Base-by-base conservation (phyloP, 2,888 invertebrate genomes). In the Caenorhabditis angaria region DNA sequence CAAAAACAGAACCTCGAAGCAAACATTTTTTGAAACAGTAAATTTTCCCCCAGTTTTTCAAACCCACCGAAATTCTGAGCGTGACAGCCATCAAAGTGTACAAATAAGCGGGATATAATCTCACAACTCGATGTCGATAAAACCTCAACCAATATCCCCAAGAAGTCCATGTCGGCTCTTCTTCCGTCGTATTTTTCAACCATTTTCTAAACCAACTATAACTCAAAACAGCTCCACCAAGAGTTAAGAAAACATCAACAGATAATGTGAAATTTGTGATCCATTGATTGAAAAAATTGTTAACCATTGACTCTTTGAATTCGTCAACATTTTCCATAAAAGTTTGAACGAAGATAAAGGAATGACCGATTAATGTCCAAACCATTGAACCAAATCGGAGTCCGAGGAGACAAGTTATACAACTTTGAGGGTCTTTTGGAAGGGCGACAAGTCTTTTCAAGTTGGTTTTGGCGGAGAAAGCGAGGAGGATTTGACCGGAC, bases 231-330 rank as follows among this genome's bases (percentile, higher is more conserved):
- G 82, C 78, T 14, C 86, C 87, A 56, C 82, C 82, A 12, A 86
- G 75, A 22, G 82, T 81, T 32, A 87, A 67, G 76, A 87, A 87
- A 6, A 82, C 83, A 64, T 87, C 87, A 29, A 80, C 81, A 29
- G 76, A 79, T n/a, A 87, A 78, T 5, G 87, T 87, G 78, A 87
- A 87, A 76, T 87, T 87, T 20, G 86, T 87, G 71, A 87, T 87
- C 82, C 83, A 83, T 70, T 84, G 85, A 60, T 83, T 84, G 78
- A 81, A 83, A 63, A 85, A 86, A 61, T 80, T 81, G 73, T 84
- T 70, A 8, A 82, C 83, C 67, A 87, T 68, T 27, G 84, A 84
- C 64, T 75, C 77, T 62, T 86, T 86, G 74, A 80, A 87, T 2
- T 84, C 84, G 47, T 86, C 84, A 14, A 86, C 85, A 62, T 86